Base-by-base conservation (phyloP, 2,888 invertebrate species). In the Osmoderma eremita region DNA sequence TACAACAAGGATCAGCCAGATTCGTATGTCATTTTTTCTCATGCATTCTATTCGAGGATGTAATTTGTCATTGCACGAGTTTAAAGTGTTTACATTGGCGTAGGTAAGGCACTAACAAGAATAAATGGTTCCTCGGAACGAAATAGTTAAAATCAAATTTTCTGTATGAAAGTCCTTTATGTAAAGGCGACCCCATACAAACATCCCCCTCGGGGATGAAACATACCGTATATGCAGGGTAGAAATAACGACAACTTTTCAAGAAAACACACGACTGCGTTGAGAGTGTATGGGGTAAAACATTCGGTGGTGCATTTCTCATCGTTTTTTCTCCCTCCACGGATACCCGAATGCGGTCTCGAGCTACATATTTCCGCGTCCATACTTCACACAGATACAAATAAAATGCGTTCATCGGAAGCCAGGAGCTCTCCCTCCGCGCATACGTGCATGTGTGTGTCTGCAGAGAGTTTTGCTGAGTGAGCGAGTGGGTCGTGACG, bases 401-500 rank as follows among this genome's bases (percentile, higher is more conserved):
- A 69, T 69, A 68, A 69, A 69, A 69, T 65, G 68, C 67, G 63
- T 54, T 45, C 45, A 45, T 42, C 45, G 30, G 15, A 45, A 45
- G 20, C 10, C 45, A 24, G 58, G n/a, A 58, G 30, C 30, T 8
- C 3, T 13, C 30, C 20, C 58, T 56, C 41, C 48, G 20, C 12
- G 48, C 13, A 41, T 41, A 10, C n/a, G 12, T 42, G 42, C n/a
- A 17, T 48, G 45, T 48, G 45, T 48, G 45, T 17, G 17, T 22
- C 13, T 48, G 54, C 18, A 63, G 18, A 17, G 63, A 64, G 63
- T 63, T 65, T 50, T 61, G 30, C 30, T 30, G 30, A 30, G 53
- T 53, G 38, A 53, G 38, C 15, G 71, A 71, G 67, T 71, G 70
- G 70, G 64, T 67, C 67, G 68, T 73, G 71, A 73, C 71, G 71